Percentiles rank a stretch among this genome's conserved stretches.
Evolutionary conservation across 1,140 invertebrate species (phyloP).

Genomic region (Armadillidium nasatum): DNA sequence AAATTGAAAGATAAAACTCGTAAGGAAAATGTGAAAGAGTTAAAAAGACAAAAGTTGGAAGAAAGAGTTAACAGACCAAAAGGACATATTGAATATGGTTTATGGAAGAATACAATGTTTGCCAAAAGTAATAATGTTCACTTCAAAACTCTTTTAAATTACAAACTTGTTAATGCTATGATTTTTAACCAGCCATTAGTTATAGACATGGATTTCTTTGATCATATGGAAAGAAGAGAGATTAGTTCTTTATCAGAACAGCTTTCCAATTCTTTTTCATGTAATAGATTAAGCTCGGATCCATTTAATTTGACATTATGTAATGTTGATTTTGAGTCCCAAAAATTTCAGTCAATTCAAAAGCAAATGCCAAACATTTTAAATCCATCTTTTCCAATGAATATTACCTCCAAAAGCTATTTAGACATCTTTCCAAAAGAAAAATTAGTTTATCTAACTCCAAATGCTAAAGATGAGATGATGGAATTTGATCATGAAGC

Average conservation of each 20-base stretch:
- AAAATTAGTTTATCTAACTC: conserved; percentile 78
- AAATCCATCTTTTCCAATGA: conserved; percentile 66
- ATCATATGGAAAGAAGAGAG: conserved; percentile 66
- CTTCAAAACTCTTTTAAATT: conserved; percentile 63
- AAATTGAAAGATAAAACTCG: background rate
- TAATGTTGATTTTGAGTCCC: conserved; percentile 58
- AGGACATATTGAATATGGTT: conserved; percentile 55
- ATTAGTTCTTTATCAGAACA: conserved; percentile 67
- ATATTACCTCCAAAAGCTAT: conserved; percentile 67
- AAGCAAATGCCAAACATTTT: conserved; percentile 59
- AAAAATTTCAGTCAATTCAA: conserved; percentile 57
- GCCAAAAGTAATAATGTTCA: conserved; percentile 60
- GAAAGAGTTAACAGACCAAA: conserved; percentile 48
- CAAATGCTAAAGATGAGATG: conserved; percentile 67
- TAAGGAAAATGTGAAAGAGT: background rate
- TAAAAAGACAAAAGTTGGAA: conserved; percentile 38
- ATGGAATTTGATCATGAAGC: conserved; percentile 65
- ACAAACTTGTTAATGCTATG: conserved; percentile 60
- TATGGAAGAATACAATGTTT: conserved; percentile 61
- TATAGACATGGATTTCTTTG: conserved; percentile 73
- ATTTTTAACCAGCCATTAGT: conserved; percentile 68
- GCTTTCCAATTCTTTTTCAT: conserved; percentile 50
- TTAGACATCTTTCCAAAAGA: conserved; percentile 76
- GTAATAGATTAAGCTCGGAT: conserved; percentile 63
- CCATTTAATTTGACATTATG: conserved; percentile 74